phyloP scores from a whole-genome alignment of 2,797 vertebrate genomes.

The Tadarida brasiliensis region DNA sequence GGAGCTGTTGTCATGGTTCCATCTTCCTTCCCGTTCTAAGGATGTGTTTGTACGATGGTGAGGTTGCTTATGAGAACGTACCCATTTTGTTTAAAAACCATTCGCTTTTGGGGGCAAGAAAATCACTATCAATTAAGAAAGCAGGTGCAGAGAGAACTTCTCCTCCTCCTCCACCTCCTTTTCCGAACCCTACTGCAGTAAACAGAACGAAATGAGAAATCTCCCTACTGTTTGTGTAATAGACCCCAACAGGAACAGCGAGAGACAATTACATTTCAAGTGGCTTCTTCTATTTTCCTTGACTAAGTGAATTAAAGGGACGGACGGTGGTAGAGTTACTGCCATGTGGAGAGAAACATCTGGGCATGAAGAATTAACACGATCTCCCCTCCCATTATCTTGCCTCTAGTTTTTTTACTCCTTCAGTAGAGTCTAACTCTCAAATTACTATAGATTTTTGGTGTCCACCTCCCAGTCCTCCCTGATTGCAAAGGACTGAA shows the following conservation, averaged over 20 bases:
- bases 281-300: constrained; percentile 73
- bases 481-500: background rate
- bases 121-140: constrained; percentile 74
- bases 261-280: constrained; percentile 73
- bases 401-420: background rate
- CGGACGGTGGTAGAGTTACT: background rate
- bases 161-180: background rate
- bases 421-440: constrained; percentile 2
- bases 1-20: constrained; percentile 14
- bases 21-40: constrained; percentile 69
- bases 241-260: constrained; percentile 64
- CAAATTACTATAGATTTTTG: background rate
- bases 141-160: constrained; percentile 21
- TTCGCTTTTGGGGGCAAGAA: background rate
- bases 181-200: constrained; percentile 1
- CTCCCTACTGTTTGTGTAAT: constrained; percentile 74
- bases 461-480: background rate
- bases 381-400: constrained; percentile 45
- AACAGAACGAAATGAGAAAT: constrained; percentile 77
- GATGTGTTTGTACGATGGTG: constrained; percentile 53
- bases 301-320: constrained; percentile 65
- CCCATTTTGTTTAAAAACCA: constrained; percentile 75
- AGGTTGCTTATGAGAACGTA: constrained; percentile 63
- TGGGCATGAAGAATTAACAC: constrained; percentile 33
- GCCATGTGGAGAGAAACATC: constrained; percentile 59